Base-by-base conservation (phyloP, 2,113 vertebrate genomes). In the Leuciscus idus region DNA sequence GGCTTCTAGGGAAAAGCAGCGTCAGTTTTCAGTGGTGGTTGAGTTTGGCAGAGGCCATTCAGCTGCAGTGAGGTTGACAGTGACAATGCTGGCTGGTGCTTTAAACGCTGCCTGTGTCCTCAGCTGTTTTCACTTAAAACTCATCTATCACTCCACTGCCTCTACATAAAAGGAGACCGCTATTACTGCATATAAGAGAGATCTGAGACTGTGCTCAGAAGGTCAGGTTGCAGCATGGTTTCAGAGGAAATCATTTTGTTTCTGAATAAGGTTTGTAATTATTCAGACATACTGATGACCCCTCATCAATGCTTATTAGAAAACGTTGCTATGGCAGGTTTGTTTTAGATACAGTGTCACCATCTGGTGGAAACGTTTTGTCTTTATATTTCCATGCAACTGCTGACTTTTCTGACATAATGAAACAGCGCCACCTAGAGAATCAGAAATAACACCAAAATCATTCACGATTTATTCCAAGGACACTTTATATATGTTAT, bases 101-200 rank as follows among this genome's bases (percentile, higher is more conserved):
- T 81, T 50, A 85, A 84, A 77, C 73, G 52, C 11, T 19, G 84
- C 30, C 43, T n/a, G 36, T 30, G 61, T 73, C 62, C 83, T 83
- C 39, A 83, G 76, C 36, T 64, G 80, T 83, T 85, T 72, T 62
- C 23, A 64, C 33, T 75, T 62, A 62, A 77, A 86, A 33, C 76
- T 85, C 81, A 81, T 86, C 61, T 86, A 59, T 81, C 26, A 78
- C 84, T 79, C 39, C n/a, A 59, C 46, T 81, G 39, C 33, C 26
- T 59, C 52, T 23, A n/a, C 64, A 80, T 36, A 84, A 79, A 75
- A 6, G 72, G 19, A 72, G 33, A 48, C 72, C 12, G 52, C 52
- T n/a, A 46, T 48, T 3, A 11, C 23, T 46, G 39, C 23, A n/a
- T 7, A 1, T 43, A 12, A 1, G 23, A 74, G 70, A n/a, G n/a